Conservation (phyloP, 2,888 invertebrate genomes). For the Sipunculus nudus region DNA sequence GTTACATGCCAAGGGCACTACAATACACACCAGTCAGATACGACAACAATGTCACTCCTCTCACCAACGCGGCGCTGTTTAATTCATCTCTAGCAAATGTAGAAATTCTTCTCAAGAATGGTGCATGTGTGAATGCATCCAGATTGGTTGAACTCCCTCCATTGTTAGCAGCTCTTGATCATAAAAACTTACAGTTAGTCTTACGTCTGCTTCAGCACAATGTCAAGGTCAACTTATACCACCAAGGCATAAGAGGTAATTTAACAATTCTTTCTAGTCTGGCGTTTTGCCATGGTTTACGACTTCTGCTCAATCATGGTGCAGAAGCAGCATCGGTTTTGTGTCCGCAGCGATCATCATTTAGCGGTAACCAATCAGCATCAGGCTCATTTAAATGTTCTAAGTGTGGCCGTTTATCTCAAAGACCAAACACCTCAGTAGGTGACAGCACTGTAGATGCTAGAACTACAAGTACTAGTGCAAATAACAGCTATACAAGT, state of each 20-base stretch:
- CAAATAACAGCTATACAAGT: too few species aligned
- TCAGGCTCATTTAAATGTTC: too few species aligned
- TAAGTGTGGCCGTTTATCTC: too few species aligned
- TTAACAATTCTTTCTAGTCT: conserved; percentile 35
- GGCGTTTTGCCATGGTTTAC: conserved; percentile 22
- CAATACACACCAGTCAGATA: too few species aligned
- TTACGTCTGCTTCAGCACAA: conserved; percentile 45
- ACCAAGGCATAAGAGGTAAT: conserved; percentile 44
- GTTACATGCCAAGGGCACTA: too few species aligned
- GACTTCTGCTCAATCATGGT: conserved; percentile 23
- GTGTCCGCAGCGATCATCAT: too few species aligned
- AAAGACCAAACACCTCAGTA: too few species aligned
- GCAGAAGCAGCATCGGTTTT: conserved; percentile 24
- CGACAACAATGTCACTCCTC: conserved; percentile 26
- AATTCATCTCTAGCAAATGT: conserved; percentile 39
- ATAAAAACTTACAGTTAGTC: conserved; percentile 35
- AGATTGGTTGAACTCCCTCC: conserved; percentile 47
- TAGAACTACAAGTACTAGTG: too few species aligned
- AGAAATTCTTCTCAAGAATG: conserved; percentile 41
- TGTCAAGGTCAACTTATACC: conserved; percentile 47
- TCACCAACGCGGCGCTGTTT: conserved; percentile 27
- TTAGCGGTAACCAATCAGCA: too few species aligned
- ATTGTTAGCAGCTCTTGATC: conserved; percentile 45
- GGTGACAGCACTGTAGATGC: too few species aligned
- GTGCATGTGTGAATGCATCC: conserved; percentile 40